Conservation (phyloP, 2,113 vertebrate species). For the Cryptoleucopteryx plumbea region DNA sequence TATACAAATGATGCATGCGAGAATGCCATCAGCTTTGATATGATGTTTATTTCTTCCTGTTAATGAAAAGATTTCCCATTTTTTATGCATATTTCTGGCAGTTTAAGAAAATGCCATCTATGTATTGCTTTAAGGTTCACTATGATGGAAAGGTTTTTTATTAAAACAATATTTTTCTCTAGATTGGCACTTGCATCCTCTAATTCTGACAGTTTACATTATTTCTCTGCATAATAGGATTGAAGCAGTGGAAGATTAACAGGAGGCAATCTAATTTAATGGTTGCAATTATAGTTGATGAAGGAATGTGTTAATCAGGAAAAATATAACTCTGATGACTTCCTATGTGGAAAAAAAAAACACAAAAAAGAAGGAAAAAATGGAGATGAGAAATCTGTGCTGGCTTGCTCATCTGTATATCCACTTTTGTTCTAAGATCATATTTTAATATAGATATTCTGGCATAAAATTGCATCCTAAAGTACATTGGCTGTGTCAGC, state of each 20-base stretch:
- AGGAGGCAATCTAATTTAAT: constrained; percentile 71
- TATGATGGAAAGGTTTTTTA: constrained; percentile 53
- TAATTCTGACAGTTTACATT: constrained; percentile 63
- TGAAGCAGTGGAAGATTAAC: constrained; percentile 60
- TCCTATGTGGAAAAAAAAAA: background rate
- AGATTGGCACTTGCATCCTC: constrained; percentile 42
- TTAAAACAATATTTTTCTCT: constrained; percentile 63
- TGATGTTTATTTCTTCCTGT: constrained; percentile 58
- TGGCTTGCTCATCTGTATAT: background rate
- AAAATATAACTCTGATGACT: constrained; percentile 55
- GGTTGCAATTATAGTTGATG: constrained; percentile 70
- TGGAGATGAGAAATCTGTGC: constrained; percentile 8
- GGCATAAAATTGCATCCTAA: background rate
- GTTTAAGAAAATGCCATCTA: constrained; percentile 36
- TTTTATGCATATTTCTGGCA: constrained; percentile 17
- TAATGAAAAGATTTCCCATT: constrained; percentile 66
- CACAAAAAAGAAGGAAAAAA: background rate
- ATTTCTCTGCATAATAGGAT: constrained; percentile 48
- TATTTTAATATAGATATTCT: background rate
- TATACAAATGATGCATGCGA: constrained; percentile 44
- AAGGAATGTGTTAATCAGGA: constrained; percentile 66
- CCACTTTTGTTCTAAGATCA: background rate
- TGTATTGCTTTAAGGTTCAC: constrained; percentile 45
- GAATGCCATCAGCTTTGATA: constrained; percentile 59
- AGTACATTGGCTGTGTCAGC: background rate